phyloP scores from a whole-genome alignment of 2,888 invertebrate species.

The Papilio elwesi region DNA sequence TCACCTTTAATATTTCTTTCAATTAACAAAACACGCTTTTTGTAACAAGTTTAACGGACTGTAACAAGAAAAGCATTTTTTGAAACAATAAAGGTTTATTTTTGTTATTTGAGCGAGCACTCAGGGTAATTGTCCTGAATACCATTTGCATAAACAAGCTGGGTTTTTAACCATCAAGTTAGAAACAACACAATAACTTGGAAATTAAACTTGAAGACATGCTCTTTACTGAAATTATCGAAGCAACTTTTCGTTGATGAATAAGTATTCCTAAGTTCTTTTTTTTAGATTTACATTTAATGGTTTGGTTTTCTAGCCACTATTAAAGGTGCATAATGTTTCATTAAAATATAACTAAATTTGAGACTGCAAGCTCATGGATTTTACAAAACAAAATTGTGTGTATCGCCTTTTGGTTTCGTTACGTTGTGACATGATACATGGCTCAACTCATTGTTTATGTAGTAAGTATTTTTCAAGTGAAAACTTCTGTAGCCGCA shows the following conservation, averaged over 20 bases:
- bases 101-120: slow-evolving; percentile 46
- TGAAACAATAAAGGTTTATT: slow-evolving; percentile 44
- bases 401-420: no score
- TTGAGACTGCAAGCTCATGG: no score
- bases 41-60: slow-evolving; percentile 43
- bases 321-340: no score
- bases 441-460: no score
- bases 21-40: slow-evolving; percentile 42
- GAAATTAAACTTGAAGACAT: slow-evolving; percentile 16
- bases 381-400: no score
- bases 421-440: no score
- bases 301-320: no score
- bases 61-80: slow-evolving; percentile 46
- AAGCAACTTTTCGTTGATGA: neutral
- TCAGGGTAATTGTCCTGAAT: slow-evolving; percentile 48
- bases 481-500: no score
- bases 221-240: slow-evolving; percentile 1
- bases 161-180: slow-evolving; percentile 36
- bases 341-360: no score
- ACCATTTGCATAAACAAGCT: slow-evolving; percentile 47
- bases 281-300: no score
- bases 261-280: no score
- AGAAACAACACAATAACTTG: slow-evolving; percentile 19
- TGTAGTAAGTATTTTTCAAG: no score
- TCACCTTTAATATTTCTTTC: slow-evolving; percentile 34